phyloP scores from a whole-genome alignment of 2,888 invertebrate species.

The Microchrysa polita region DNA sequence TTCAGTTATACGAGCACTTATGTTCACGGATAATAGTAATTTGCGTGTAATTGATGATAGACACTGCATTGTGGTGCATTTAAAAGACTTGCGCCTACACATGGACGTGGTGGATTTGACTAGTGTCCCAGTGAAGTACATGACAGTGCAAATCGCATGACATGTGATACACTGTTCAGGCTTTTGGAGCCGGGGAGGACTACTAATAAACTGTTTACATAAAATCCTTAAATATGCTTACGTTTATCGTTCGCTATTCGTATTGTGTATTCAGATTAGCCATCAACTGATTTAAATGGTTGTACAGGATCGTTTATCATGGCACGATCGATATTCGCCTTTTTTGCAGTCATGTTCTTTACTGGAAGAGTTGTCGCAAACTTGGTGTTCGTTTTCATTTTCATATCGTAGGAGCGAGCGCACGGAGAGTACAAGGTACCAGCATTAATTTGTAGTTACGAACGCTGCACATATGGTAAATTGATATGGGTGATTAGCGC shows the following conservation, averaged over 20 bases:
- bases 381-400: background rate
- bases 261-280: constrained; percentile 30
- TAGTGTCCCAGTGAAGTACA: background rate
- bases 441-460: background rate
- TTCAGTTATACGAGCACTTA: constrained; percentile 36
- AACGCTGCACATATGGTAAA: constrained; percentile 22
- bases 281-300: constrained; percentile 33
- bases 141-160: background rate
- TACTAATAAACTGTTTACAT: constrained; percentile 34
- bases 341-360: constrained; percentile 5
- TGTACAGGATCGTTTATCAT: constrained; percentile 32
- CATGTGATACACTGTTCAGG: too few species aligned
- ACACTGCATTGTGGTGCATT: constrained; percentile 23
- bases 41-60: constrained; percentile 41
- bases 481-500: constrained; percentile 33
- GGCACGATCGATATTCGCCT: constrained; percentile 38
- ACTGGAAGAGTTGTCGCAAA: too few species aligned
- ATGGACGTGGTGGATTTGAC: background rate
- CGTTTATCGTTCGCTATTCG: too few species aligned
- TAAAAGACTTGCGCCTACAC: constrained; percentile 28
- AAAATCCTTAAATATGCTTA: constrained; percentile 36
- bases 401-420: background rate
- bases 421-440: too few species aligned
- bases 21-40: constrained; percentile 40
- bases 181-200: too few species aligned